A percentile compares a stretch with the other conserved stretches of the same genome.
phyloP scores from a whole-genome alignment of 2,888 invertebrate genomes.

The Polydrusus tereticollis region DNA sequence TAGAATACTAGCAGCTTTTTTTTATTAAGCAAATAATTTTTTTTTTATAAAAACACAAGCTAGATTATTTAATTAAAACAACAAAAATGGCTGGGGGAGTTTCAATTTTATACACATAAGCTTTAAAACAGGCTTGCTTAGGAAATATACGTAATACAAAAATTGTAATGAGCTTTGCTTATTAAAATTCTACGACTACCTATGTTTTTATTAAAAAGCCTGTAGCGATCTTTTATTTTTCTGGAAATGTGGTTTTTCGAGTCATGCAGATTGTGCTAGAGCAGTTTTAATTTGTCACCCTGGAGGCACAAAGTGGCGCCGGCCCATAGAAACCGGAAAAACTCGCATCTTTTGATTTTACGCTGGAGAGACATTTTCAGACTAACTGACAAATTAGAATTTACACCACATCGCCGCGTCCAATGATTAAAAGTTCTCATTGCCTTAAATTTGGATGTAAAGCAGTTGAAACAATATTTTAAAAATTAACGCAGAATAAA shows the following conservation, averaged over 20 bases:
- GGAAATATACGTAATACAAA: not conserved
- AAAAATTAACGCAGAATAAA: not conserved
- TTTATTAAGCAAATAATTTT: too few relatives aligned
- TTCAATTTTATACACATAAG: not conserved
- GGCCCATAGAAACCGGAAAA: constrained; percentile 29
- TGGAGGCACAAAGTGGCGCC: constrained; percentile 6
- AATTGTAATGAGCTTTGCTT: constrained; percentile 19
- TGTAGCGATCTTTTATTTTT: constrained; percentile 13
- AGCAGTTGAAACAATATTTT: not conserved
- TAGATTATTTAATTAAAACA: constrained; percentile 4
- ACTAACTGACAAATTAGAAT: constrained; percentile 38
- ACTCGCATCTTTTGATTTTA: constrained; percentile 40
- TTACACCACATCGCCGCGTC: constrained; percentile 6
- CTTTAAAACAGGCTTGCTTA: not conserved
- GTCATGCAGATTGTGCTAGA: constrained; percentile 10
- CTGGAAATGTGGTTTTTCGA: constrained; percentile 1
- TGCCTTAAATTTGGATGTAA: not conserved
- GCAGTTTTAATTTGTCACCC: constrained; percentile 38
- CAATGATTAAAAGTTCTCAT: constrained; percentile 37
- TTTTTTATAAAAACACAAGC: not conserved
- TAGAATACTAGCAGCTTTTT: too few relatives aligned
- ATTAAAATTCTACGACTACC: constrained; percentile 30
- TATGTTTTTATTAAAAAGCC: constrained; percentile 23
- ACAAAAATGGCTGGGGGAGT: not conserved
- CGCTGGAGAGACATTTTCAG: constrained; percentile 38